phyloP scores from a whole-genome alignment of 2,888 invertebrate genomes.

The Biston betularia region DNA sequence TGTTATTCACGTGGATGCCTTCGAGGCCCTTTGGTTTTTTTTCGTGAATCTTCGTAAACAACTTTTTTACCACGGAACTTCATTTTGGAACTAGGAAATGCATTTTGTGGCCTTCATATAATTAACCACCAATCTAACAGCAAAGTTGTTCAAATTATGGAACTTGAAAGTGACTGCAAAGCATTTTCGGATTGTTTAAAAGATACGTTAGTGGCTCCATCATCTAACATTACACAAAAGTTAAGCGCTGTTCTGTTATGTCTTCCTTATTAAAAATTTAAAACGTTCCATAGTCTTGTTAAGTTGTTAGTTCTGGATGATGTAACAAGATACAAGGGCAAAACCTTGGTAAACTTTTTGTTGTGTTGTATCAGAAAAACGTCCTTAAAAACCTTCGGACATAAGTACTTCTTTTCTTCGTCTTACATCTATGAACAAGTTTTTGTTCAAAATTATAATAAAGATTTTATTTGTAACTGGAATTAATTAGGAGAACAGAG shows the following conservation, averaged over 20 bases:
- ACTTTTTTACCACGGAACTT: conserved; percentile 63
- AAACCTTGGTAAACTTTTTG: conserved; percentile 9
- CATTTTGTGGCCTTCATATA: conserved; percentile 53
- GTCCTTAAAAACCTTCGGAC: neutral
- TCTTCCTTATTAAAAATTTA: conserved; percentile 10
- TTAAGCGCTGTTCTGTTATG: neutral
- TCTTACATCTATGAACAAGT: neutral
- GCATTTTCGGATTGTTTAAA: neutral
- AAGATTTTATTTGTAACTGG: neutral
- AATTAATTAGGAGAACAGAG: too few species aligned
- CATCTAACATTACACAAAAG: neutral
- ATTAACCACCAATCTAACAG: conserved; percentile 12
- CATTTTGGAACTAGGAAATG: conserved; percentile 59
- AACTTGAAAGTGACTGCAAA: neutral
- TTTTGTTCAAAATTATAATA: neutral
- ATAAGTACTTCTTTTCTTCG: neutral
- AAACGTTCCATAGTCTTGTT: neutral
- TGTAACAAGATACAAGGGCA: neutral
- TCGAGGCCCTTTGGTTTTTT: conserved; percentile 55
- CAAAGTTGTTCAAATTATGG: neutral
- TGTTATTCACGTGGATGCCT: conserved; percentile 63
- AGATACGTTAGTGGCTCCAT: neutral
- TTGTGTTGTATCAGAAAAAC: neutral
- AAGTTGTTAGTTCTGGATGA: neutral
- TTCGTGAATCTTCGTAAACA: conserved; percentile 42